Percentiles rank a stretch among this genome's conserved stretches.
Conservation (phyloP, 2,113 vertebrate species). For the Greenwoodochromis staneri region DNA sequence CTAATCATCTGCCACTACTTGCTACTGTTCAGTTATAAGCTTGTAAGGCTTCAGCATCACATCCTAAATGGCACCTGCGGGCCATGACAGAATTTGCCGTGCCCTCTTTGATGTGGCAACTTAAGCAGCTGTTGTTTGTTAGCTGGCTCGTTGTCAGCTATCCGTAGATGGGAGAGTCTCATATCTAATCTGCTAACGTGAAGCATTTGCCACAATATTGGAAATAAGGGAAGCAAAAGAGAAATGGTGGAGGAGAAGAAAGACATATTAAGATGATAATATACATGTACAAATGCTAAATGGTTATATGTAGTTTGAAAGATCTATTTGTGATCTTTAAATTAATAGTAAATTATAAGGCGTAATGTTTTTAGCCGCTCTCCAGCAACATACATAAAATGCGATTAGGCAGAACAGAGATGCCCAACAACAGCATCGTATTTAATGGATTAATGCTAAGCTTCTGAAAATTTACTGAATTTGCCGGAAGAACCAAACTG, state of each 20-base stretch:
- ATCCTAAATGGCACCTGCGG: background rate
- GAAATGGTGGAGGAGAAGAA: background rate
- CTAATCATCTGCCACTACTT: background rate
- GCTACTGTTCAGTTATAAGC: background rate
- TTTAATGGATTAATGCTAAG: background rate
- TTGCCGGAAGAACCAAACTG: rapidly evolving
- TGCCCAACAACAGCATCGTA: rapidly evolving
- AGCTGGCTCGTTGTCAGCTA: background rate
- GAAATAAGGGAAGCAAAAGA: background rate
- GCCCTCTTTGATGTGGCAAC: background rate
- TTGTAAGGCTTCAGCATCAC: background rate
- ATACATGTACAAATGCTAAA: background rate
- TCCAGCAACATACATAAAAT: background rate
- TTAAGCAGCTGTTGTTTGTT: background rate
- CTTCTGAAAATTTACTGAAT: background rate
- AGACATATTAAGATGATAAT: background rate
- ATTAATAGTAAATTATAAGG: background rate
- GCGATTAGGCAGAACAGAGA: background rate
- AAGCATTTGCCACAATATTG: background rate
- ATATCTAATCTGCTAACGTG: background rate
- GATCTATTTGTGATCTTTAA: background rate
- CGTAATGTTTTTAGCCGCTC: background rate
- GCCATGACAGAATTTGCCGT: background rate
- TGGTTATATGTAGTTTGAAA: background rate
- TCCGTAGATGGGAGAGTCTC: background rate